Conservation (phyloP, 2,113 vertebrate genomes). For the Gymnocephalus cernua region DNA sequence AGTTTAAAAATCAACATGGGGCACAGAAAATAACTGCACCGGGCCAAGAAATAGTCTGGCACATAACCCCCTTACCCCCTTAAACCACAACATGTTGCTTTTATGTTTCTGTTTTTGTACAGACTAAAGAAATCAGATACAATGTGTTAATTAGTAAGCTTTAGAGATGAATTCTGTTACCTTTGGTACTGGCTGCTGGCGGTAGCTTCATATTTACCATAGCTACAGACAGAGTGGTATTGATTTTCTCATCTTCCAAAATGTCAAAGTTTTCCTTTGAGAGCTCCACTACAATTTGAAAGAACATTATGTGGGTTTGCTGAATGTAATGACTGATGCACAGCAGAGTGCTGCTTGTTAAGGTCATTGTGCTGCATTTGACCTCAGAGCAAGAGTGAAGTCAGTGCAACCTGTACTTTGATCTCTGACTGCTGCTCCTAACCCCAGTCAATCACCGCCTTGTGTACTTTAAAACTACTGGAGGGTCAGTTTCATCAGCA, state of each 20-base stretch:
- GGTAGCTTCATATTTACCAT: background rate
- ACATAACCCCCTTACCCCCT: background rate
- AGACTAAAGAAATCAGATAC: constrained; percentile 2
- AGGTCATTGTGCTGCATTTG: background rate
- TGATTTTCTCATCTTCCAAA: background rate
- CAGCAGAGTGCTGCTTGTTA: background rate
- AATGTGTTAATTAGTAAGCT: background rate
- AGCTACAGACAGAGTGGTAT: background rate
- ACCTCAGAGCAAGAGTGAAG: constrained; percentile 7
- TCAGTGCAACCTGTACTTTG: constrained; percentile 13
- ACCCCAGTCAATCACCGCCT: background rate
- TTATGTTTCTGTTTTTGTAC: background rate
- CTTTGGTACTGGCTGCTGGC: background rate
- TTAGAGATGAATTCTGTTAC: background rate
- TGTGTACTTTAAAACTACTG: background rate
- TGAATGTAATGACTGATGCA: background rate
- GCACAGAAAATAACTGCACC: background rate
- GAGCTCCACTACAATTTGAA: background rate
- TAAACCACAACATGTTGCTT: background rate
- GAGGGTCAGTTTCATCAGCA: background rate
- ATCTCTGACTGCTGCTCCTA: background rate
- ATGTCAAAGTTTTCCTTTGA: background rate
- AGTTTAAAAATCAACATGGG: background rate
- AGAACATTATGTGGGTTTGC: background rate
- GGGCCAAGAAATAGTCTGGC: constrained; percentile 3